Base-by-base conservation (phyloP, 1,140 invertebrate species). In the Cydia pomonella region DNA sequence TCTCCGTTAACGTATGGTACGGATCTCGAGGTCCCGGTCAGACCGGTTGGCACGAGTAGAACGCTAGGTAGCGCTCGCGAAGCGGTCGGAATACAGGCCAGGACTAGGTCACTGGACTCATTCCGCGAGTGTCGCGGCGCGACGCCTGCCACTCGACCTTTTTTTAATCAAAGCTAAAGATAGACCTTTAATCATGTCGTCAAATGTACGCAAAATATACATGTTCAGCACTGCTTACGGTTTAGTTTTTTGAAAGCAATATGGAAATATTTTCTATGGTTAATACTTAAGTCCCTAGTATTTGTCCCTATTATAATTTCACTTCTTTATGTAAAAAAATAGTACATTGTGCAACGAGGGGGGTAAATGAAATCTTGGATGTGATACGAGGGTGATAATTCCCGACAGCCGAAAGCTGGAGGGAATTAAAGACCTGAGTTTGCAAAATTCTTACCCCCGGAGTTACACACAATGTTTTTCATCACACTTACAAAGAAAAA, bases 141-240 rank as follows among this genome's bases (percentile, higher is more conserved):
- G 53, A 59, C 53, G 53, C 53, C 53, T 59, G 53, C 53, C 53
- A 23, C 53, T 59, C 53, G 53, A 59, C 53, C 53, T 59, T 59
- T 59, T 59, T 59, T 59, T 59, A 59, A 59, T 59, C 53, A 59
- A 59, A 59, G 21, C 53, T 59, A 59, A 59, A 59, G 53, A 59
- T 59, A 59, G 53, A 59, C 53, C 18, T 21, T 21, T 59, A 59
- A 59, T 59, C 53, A 59, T 59, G 18, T 59, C 53, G 21, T 59
- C 53, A 59, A 3, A 59, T 23, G 53, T 59, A 59, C 53, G 53
- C 18, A 59, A 18, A 18, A 10, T 21, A 21, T 53, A 47, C 44
- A 47, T 47, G 16, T 16, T 47, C 13, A 47, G 44, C 44, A 18
- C 16, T 50, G 13, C 41, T 7, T n/a, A n/a, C 41, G 41, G 4